Evolutionary conservation across 2,888 invertebrate species (phyloP).

Genomic region (Cyaniris semiargus): DNA sequence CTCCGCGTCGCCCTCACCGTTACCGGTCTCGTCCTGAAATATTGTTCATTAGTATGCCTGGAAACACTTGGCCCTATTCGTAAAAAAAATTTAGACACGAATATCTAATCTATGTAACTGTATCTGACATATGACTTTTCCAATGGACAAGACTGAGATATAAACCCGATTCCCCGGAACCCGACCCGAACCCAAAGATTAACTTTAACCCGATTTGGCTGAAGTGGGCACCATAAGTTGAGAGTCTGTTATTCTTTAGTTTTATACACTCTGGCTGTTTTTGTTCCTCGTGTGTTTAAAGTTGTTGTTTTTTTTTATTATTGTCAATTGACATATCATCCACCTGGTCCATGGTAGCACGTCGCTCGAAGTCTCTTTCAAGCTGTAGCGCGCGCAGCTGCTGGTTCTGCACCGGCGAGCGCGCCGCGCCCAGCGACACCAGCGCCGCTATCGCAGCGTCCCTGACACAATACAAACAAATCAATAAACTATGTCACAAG

Average conservation of each 20-base stretch:
- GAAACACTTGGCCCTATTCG: too few relatives aligned
- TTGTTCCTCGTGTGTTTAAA: not conserved
- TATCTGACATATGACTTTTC: too few relatives aligned
- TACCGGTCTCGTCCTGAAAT: slow-evolving; percentile 84
- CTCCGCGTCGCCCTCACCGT: slow-evolving; percentile 57
- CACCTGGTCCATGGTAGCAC: slow-evolving; percentile 86
- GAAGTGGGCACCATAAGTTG: too few relatives aligned
- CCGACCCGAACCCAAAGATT: too few relatives aligned
- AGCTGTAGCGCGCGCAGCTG: slow-evolving; percentile 92
- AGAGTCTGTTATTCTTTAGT: not conserved
- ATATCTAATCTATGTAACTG: too few relatives aligned
- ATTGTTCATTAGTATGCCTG: not conserved
- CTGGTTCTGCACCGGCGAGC: slow-evolving; percentile 91
- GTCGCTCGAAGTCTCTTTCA: slow-evolving; percentile 96
- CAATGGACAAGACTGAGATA: too few relatives aligned
- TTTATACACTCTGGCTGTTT: not conserved
- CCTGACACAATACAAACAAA: slow-evolving; percentile 73
- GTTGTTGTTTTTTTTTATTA: not conserved
- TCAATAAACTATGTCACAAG: not conserved
- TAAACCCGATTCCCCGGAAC: too few relatives aligned
- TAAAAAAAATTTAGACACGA: too few relatives aligned
- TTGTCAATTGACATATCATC: not conserved
- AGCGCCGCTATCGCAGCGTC: slow-evolving; percentile 93
- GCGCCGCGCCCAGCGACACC: slow-evolving; percentile 80
- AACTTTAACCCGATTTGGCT: too few relatives aligned